phyloP scores from a whole-genome alignment of 1,140 invertebrate genomes.

The Drosophila aff. region DNA sequence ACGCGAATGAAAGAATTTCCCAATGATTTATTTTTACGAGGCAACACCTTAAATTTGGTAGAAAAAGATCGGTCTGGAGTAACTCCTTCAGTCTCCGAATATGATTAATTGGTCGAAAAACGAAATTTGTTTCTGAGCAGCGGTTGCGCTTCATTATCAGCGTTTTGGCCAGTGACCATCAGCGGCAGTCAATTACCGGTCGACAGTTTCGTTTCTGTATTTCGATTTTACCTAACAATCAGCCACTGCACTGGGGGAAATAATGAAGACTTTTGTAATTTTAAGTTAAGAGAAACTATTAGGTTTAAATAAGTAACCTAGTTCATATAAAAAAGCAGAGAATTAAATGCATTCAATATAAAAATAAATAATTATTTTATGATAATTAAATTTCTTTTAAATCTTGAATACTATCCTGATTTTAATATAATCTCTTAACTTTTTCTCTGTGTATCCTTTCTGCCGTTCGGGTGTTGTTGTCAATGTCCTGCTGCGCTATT shows the following conservation, averaged over 20 bases:
- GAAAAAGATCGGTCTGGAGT: slow-evolving; percentile 39
- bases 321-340: background rate
- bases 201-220: slow-evolving; percentile 39
- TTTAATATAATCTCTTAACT: background rate
- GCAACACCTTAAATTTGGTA: slow-evolving; percentile 75
- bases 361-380: too few species aligned
- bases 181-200: slow-evolving; percentile 53
- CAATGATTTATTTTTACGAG: slow-evolving; percentile 71
- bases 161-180: slow-evolving; percentile 60
- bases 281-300: background rate
- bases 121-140: slow-evolving; percentile 60
- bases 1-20: slow-evolving; percentile 30
- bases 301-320: rapidly evolving
- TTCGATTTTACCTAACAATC: slow-evolving; percentile 21
- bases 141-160: slow-evolving; percentile 73
- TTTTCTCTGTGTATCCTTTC: slow-evolving; percentile 21
- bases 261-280: background rate
- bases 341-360: too few species aligned
- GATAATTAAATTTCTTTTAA: background rate
- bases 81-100: slow-evolving; percentile 45
- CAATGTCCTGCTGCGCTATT: slow-evolving; percentile 85
- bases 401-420: background rate
- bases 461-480: slow-evolving; percentile 73
- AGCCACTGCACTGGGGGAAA: slow-evolving; percentile 2
- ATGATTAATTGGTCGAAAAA: slow-evolving; percentile 65